Conservation (phyloP, 2,888 invertebrate genomes). For the Drosophila suboccidentalis region DNA sequence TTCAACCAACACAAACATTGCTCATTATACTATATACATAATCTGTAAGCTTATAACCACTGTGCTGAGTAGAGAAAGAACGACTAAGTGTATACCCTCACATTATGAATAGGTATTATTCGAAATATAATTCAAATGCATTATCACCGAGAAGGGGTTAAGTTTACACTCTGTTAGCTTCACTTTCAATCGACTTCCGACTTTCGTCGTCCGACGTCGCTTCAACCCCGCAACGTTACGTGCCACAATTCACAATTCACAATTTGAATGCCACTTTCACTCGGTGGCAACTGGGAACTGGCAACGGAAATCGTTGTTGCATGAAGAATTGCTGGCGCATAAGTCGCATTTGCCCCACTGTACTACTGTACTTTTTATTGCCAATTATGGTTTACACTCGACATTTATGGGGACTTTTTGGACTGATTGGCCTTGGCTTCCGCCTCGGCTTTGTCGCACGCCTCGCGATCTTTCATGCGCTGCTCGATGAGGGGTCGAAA, state of each 20-base stretch:
- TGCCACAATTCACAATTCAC: slow-evolving; percentile 66
- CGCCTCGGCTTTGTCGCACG: slow-evolving; percentile 29
- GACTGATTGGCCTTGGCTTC: slow-evolving; percentile 14
- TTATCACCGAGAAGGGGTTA: neutral
- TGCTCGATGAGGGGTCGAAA: slow-evolving; percentile 96
- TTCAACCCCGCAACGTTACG: slow-evolving; percentile 57
- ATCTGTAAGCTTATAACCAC: no score
- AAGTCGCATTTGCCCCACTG: slow-evolving; percentile 5
- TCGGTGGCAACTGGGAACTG: slow-evolving; percentile 26
- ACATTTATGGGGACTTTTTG: slow-evolving; percentile 16
- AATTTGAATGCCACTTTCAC: slow-evolving; percentile 68
- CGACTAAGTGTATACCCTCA: no score
- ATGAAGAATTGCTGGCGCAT: slow-evolving; percentile 45
- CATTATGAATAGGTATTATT: no score
- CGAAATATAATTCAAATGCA: neutral
- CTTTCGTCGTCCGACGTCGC: slow-evolving; percentile 34
- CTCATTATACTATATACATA: neutral
- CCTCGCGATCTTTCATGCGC: slow-evolving; percentile 89
- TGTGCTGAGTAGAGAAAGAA: no score
- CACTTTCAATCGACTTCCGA: slow-evolving; percentile 29
- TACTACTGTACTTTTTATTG: slow-evolving; percentile 31
- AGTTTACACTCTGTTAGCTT: neutral
- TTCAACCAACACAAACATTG: neutral
- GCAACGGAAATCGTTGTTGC: slow-evolving; percentile 60
- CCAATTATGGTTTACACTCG: slow-evolving; percentile 4